A percentile compares a stretch with the other conserved stretches of the same genome.
Evolutionary conservation across 2,888 invertebrate genomes (phyloP).

Genomic region (Neoascia interrupta): DNA sequence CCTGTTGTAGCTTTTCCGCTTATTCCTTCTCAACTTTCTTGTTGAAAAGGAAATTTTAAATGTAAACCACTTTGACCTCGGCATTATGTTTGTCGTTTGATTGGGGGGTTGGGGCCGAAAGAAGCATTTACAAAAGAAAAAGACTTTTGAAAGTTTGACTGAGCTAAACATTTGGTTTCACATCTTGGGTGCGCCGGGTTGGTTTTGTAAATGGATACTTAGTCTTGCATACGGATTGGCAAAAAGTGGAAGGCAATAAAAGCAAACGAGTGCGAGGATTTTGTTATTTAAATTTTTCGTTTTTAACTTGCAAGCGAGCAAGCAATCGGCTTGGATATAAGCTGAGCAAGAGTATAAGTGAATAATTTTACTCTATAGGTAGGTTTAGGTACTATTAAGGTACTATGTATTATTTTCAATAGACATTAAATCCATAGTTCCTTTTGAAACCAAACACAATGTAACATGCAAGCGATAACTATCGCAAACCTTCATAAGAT

Average conservation of each 20-base stretch:
- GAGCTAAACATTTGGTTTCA: constrained; percentile 31
- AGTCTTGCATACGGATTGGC: neutral
- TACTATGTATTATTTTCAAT: no score
- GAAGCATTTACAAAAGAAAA: constrained; percentile 50
- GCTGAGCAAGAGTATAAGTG: no score
- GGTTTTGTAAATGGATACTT: constrained; percentile 15
- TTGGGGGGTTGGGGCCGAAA: neutral
- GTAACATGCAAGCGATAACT: no score
- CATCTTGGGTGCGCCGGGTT: neutral
- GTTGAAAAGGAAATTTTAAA: constrained; percentile 67
- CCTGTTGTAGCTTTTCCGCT: constrained; percentile 65
- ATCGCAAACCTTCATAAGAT: no score
- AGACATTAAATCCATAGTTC: no score
- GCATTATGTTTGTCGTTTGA: constrained; percentile 31
- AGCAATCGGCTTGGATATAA: no score
- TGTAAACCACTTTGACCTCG: constrained; percentile 63
- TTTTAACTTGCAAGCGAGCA: no score
- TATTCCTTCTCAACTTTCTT: constrained; percentile 30
- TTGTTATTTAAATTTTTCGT: no score
- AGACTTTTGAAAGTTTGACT: constrained; percentile 58
- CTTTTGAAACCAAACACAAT: no score
- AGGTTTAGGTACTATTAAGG: no score
- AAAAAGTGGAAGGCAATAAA: neutral
- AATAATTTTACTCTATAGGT: no score
- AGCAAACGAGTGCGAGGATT: neutral